Evolutionary conservation across 2,797 vertebrate genomes (phyloP).

Genomic region (Echiichthys vipera): DNA sequence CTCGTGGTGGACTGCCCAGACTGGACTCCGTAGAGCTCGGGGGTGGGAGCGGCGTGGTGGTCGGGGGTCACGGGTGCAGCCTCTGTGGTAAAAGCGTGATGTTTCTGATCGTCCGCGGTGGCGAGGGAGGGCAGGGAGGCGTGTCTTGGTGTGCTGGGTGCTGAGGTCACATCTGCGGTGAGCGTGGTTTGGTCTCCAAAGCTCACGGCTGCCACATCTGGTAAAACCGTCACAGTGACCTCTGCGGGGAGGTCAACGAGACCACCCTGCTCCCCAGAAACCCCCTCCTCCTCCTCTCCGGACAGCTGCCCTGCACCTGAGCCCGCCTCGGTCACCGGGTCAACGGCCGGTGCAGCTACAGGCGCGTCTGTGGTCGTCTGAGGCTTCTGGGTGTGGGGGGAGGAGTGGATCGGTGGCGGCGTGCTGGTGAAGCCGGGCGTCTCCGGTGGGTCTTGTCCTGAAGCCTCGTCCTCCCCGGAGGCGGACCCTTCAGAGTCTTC

Average conservation of each 20-base stretch:
- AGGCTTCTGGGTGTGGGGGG: slow-evolving; percentile 16
- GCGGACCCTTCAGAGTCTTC: slow-evolving; percentile 73
- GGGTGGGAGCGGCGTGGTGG: not conserved
- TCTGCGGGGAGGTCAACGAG: slow-evolving; percentile 2
- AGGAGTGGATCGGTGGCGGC: not conserved
- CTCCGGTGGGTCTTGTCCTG: slow-evolving; percentile 67
- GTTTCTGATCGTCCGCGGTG: not conserved
- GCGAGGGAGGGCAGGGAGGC: not conserved
- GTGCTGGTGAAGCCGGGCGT: not conserved
- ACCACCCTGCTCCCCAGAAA: slow-evolving; percentile 23
- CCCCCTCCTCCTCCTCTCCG: slow-evolving; percentile 26
- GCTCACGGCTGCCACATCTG: slow-evolving; percentile 34
- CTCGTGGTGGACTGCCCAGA: not conserved
- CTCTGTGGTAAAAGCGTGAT: not conserved
- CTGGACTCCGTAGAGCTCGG: not conserved
- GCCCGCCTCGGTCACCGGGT: slow-evolving; percentile 7
- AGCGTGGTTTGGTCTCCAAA: slow-evolving; percentile 12
- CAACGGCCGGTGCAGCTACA: not conserved
- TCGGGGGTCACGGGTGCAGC: not conserved
- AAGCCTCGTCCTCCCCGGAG: slow-evolving; percentile 73
- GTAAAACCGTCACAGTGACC: slow-evolving; percentile 28
- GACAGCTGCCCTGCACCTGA: slow-evolving; percentile 51
- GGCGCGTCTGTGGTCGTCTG: slow-evolving; percentile 17
- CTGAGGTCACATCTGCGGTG: not conserved
- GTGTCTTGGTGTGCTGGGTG: not conserved